Evolutionary conservation across 2,113 vertebrate genomes (phyloP).

Genomic region (Macrotus californicus): DNA sequence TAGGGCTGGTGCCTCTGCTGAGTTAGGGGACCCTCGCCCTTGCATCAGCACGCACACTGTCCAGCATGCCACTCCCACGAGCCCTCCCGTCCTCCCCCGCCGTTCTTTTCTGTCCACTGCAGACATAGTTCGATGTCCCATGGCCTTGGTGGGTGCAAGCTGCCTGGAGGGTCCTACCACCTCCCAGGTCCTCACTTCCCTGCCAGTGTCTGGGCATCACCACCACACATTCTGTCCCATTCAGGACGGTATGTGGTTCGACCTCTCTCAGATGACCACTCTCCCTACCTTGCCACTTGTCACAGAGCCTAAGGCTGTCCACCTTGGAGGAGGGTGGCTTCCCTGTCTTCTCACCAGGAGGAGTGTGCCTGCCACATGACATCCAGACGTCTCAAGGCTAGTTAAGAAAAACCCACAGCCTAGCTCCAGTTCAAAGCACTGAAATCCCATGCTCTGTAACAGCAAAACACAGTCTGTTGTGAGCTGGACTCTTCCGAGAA

Average conservation of each 20-base stretch:
- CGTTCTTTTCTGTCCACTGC: not conserved
- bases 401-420: too few relatives aligned
- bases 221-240: not conserved
- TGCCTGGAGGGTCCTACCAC: accelerated
- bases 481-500: not conserved
- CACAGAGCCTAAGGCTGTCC: not conserved
- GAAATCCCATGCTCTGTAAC: not conserved
- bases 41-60: accelerated
- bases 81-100: accelerated
- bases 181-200: not conserved
- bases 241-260: not conserved
- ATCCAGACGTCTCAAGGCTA: not conserved
- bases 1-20: not conserved
- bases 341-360: not conserved
- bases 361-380: accelerated
- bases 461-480: not conserved
- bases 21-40: not conserved
- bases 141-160: not conserved
- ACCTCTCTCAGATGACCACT: not conserved
- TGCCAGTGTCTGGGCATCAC: not conserved
- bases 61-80: not conserved
- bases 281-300: not conserved
- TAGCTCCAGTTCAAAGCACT: not conserved
- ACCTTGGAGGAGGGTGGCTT: accelerated
- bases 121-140: not conserved